Evolutionary conservation across 2,113 vertebrate genomes (phyloP).

Genomic region (Catagonus wagneri): DNA sequence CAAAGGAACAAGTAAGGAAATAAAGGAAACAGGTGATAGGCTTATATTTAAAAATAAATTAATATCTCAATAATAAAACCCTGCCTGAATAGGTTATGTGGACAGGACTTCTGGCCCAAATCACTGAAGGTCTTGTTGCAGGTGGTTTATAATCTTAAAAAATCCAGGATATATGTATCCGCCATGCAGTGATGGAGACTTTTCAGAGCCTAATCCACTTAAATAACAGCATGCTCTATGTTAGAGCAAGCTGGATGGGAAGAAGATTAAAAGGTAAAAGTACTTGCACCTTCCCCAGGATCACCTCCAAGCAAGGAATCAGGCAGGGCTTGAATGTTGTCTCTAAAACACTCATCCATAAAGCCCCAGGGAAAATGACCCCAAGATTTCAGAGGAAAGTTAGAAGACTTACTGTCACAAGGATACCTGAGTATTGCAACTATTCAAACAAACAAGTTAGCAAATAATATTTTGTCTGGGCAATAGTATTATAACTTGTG

Average conservation of each 20-base stretch:
- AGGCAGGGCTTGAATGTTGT: rapidly evolving
- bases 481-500: constrained; percentile 7
- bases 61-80: not conserved
- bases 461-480: not conserved
- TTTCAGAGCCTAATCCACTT: not conserved
- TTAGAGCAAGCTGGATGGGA: not conserved
- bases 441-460: constrained; percentile 36
- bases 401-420: not conserved
- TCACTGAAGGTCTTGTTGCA: not conserved
- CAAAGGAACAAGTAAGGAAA: not conserved
- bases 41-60: not conserved
- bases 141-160: not conserved
- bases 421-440: not conserved
- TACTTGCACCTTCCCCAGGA: not conserved
- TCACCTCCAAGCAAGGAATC: not conserved
- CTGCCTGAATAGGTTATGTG: not conserved
- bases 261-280: not conserved
- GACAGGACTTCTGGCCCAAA: not conserved
- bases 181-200: not conserved
- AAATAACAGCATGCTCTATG: not conserved
- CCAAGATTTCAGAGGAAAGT: not conserved
- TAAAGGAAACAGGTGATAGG: not conserved
- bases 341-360: not conserved
- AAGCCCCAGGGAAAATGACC: not conserved
- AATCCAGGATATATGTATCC: not conserved